Percentiles rank a stretch among this genome's conserved stretches.
Evolutionary conservation across 2,797 vertebrate species (phyloP).

Genomic region (Enteromius trimaculatus): DNA sequence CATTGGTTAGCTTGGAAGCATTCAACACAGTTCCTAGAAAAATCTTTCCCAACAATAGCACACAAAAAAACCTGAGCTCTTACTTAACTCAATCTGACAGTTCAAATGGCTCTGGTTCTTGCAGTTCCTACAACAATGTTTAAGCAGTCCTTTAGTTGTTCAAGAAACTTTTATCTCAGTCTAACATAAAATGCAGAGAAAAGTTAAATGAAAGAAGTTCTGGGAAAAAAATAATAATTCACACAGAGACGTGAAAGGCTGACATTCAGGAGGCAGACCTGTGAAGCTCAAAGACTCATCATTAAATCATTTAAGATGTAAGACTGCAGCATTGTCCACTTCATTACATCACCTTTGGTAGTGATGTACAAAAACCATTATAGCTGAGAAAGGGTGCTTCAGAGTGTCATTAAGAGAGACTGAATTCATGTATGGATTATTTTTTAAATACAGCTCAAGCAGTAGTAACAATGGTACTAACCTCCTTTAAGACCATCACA

Average conservation of each 20-base stretch:
- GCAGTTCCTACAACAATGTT: background rate
- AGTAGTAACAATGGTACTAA: background rate
- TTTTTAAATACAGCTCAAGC: conserved; percentile 6
- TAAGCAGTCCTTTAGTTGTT: background rate
- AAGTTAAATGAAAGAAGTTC: background rate
- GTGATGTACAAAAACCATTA: conserved; percentile 24
- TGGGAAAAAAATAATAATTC: background rate
- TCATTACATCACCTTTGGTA: conserved; percentile 27
- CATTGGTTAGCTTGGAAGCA: background rate
- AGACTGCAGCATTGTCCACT: background rate
- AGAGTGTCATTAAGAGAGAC: conserved; percentile 25
- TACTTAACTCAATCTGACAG: background rate
- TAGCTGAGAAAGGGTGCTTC: conserved; percentile 9
- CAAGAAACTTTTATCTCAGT: background rate
- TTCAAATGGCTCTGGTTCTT: background rate
- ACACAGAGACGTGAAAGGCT: background rate
- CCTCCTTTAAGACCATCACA: background rate
- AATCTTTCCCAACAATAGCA: background rate
- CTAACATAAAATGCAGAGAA: background rate
- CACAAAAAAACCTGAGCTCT: background rate
- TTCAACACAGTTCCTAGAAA: background rate
- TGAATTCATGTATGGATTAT: background rate
- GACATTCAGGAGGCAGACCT: conserved; percentile 11
- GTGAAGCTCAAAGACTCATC: conserved; percentile 6
- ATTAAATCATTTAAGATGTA: conserved; percentile 10